Conservation (phyloP, 2,113 vertebrate genomes). For the Rhineura floridana region DNA sequence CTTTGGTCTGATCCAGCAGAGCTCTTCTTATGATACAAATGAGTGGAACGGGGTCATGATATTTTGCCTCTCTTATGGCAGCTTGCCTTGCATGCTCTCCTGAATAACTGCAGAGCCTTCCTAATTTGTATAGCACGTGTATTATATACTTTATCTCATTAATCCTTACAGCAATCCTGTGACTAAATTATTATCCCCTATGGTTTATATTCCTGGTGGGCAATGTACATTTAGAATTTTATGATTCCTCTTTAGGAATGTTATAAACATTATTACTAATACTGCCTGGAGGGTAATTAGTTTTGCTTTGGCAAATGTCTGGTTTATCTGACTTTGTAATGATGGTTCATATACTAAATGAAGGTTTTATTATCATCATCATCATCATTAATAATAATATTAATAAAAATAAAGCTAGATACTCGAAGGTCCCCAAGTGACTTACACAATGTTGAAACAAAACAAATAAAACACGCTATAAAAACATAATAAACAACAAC, state of each 20-base stretch:
- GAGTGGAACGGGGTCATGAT: not conserved
- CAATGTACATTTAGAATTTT: constrained; percentile 1
- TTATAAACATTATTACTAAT: constrained; percentile 7
- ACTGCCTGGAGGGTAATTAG: not conserved
- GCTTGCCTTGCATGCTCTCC: not conserved
- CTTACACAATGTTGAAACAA: too few species aligned
- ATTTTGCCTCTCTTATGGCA: not conserved
- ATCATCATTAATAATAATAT: too few species aligned
- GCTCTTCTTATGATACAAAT: not conserved
- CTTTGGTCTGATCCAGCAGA: too few species aligned
- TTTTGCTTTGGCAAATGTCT: not conserved
- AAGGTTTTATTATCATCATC: too few species aligned
- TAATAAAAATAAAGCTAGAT: too few species aligned
- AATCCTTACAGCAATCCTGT: not conserved
- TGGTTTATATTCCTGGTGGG: not conserved
- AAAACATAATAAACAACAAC: too few species aligned
- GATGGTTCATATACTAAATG: not conserved
- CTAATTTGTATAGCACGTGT: not conserved
- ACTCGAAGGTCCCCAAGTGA: too few species aligned
- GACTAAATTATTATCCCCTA: constrained; percentile 1
- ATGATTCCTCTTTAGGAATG: constrained; percentile 9
- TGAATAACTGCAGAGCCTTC: not conserved
- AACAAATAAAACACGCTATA: too few species aligned
- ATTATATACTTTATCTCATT: not conserved
- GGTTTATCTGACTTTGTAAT: not conserved